Conservation (phyloP, 2,113 vertebrate genomes). For the Cervus canadensis region DNA sequence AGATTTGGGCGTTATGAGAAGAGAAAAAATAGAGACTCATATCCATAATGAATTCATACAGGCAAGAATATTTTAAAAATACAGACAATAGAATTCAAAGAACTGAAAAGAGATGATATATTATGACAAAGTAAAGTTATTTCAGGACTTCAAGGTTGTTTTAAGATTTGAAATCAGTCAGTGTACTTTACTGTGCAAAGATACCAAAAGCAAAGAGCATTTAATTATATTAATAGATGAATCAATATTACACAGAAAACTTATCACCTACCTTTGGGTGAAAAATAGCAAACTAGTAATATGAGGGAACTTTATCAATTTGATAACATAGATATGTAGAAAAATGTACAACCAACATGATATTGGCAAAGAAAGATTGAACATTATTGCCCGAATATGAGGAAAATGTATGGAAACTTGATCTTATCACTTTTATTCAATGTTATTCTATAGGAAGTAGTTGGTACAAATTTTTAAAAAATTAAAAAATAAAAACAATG, state of each 20-base stretch:
- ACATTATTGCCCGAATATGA: background rate
- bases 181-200: background rate
- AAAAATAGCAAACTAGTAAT: background rate
- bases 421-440: background rate
- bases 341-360: background rate
- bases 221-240: background rate
- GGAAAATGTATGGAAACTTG: background rate
- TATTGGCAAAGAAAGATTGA: too few relatives aligned
- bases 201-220: background rate
- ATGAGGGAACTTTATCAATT: background rate
- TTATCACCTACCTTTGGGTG: background rate
- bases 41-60: background rate
- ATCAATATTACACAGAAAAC: background rate
- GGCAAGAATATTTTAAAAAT: background rate
- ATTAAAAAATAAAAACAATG: background rate
- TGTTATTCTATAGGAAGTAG: too few relatives aligned
- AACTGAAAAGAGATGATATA: background rate
- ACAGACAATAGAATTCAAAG: background rate
- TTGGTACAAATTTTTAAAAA: background rate
- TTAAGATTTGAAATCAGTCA: background rate
- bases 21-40: background rate
- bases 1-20: background rate
- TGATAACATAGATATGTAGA: background rate
- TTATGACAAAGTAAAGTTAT: background rate
- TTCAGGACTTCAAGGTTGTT: background rate